phyloP scores from a whole-genome alignment of 2,797 vertebrate species.

The Craterocephalus amniculus region DNA sequence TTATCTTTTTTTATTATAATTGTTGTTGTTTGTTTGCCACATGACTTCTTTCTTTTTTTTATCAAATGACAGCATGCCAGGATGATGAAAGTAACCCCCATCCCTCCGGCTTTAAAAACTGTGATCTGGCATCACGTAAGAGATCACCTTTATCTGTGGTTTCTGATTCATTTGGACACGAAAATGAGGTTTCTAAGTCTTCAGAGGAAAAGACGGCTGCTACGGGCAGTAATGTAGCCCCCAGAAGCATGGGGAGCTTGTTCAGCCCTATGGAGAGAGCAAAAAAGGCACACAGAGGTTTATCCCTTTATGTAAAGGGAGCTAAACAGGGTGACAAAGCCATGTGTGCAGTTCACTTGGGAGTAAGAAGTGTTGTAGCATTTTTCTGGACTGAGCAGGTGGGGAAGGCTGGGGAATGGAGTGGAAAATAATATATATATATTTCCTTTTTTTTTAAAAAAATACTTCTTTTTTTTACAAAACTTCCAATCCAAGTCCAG shows the following conservation, averaged over 20 bases:
- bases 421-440: conserved; percentile 6
- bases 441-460: not conserved
- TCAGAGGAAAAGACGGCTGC: conserved; percentile 83
- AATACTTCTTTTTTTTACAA: not conserved
- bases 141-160: conserved; percentile 74
- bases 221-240: conserved; percentile 85
- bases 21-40: conserved; percentile 19
- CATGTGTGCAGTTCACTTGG: conserved; percentile 77
- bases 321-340: conserved; percentile 43
- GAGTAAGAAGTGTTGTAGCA: conserved; percentile 79
- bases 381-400: conserved; percentile 21
- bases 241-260: conserved; percentile 85
- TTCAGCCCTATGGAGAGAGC: conserved; percentile 85
- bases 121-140: conserved; percentile 58
- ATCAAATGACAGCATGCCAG: conserved; percentile 47
- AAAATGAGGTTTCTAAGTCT: conserved; percentile 79
- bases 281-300: conserved; percentile 79
- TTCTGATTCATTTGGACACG: conserved; percentile 74
- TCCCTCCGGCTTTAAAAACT: conserved; percentile 60
- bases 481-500: conserved; percentile 26
- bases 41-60: not conserved
- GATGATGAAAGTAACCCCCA: conserved; percentile 86
- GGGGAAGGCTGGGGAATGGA: conserved; percentile 14
- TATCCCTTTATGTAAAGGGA: conserved; percentile 52
- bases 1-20: not conserved